Percentiles rank a stretch among this genome's conserved stretches.
Conservation (phyloP, 2,113 vertebrate genomes). For the Tretioscincus oriximinensis region DNA sequence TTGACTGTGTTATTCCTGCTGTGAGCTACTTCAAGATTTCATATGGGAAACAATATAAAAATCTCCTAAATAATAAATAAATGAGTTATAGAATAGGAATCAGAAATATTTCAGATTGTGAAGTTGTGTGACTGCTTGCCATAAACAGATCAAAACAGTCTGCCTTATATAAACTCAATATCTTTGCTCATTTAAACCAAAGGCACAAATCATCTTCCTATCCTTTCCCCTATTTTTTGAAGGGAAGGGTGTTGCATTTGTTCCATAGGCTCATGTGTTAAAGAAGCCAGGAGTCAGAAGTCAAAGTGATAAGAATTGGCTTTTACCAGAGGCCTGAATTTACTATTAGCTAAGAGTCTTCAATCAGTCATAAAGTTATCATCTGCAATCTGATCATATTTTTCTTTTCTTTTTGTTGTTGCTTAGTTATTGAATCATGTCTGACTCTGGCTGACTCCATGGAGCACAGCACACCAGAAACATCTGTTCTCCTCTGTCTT, state of each 20-base stretch:
- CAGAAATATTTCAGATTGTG: not conserved
- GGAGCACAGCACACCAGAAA: too few species aligned
- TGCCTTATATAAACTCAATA: not conserved
- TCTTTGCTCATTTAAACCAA: not conserved
- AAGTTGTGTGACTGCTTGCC: not conserved
- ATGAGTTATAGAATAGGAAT: not conserved
- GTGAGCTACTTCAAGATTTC: too few species aligned
- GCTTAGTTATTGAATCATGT: too few species aligned
- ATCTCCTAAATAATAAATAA: too few species aligned
- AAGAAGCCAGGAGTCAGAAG: not conserved
- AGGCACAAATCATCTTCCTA: not conserved
- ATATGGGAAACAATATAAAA: too few species aligned
- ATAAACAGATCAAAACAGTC: too few species aligned
- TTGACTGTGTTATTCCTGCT: too few species aligned
- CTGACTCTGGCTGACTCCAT: too few species aligned
- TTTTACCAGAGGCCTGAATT: not conserved
- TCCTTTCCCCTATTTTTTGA: not conserved
- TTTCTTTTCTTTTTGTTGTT: not conserved
- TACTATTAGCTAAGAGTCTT: not conserved
- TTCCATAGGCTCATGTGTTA: too few species aligned
- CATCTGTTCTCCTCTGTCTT: too few species aligned
- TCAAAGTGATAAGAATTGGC: not conserved
- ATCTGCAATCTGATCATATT: not conserved
- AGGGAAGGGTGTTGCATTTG: too few species aligned
- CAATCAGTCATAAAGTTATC: not conserved